phyloP scores from a whole-genome alignment of 2,113 vertebrate genomes.

The Dolichallabes microphthalmus region DNA sequence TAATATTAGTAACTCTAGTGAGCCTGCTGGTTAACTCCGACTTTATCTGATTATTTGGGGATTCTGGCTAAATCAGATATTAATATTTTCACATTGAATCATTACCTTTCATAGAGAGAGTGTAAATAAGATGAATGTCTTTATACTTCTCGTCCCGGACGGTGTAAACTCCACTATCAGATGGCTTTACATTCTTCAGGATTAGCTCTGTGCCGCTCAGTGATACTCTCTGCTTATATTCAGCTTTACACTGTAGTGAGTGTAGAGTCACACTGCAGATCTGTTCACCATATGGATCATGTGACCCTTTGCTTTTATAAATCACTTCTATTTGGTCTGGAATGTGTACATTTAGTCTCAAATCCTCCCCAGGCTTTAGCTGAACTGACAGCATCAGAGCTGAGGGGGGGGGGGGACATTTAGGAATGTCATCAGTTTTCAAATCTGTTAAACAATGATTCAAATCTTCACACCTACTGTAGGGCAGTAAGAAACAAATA shows the following conservation, averaged over 20 bases:
- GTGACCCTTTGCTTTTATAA: not conserved
- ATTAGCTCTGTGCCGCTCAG: not conserved
- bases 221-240: not conserved
- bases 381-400: not conserved
- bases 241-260: not conserved
- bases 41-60: no score
- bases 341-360: not conserved
- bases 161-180: conserved; percentile 3
- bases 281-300: not conserved
- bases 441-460: not conserved
- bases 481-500: not conserved
- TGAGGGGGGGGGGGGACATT: not conserved
- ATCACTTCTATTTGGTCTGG: not conserved
- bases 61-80: not conserved
- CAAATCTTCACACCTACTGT: not conserved
- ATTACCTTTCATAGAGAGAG: not conserved
- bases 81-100: not conserved
- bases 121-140: not conserved
- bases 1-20: no score
- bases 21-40: no score
- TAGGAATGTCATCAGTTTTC: not conserved
- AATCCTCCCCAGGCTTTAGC: not conserved
- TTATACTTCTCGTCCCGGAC: not conserved
- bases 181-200: not conserved
- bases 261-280: not conserved